phyloP scores from a whole-genome alignment of 1,140 invertebrate species.

The Agrilus planipennis region DNA sequence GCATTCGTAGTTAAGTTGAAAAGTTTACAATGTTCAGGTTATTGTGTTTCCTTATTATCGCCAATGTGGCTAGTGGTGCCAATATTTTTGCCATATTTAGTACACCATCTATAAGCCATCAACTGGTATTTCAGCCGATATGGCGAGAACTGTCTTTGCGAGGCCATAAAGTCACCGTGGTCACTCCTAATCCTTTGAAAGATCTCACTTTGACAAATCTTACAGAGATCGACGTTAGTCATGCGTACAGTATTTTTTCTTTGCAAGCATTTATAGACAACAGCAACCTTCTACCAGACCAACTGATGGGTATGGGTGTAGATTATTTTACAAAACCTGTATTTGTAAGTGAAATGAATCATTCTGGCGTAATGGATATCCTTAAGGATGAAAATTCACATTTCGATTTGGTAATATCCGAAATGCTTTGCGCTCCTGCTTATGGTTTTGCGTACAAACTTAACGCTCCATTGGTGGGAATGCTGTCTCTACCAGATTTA shows the following conservation, averaged over 20 bases:
- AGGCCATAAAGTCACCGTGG: slow-evolving; percentile 25
- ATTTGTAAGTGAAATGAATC: too few species aligned
- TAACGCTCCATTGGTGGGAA: slow-evolving; percentile 25
- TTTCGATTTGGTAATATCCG: slow-evolving; percentile 28
- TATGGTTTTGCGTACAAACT: slow-evolving; percentile 21
- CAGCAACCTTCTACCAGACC: too few species aligned
- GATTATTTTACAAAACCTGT: too few species aligned
- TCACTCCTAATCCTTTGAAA: slow-evolving; percentile 21
- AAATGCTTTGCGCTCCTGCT: slow-evolving; percentile 17
- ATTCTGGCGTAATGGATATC: too few species aligned
- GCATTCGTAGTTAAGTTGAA: too few species aligned
- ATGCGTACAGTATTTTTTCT: too few species aligned
- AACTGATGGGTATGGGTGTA: too few species aligned
- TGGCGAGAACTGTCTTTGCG: slow-evolving; percentile 18
- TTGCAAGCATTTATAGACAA: too few species aligned
- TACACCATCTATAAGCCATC: slow-evolving; percentile 13
- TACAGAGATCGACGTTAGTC: slow-evolving; percentile 15
- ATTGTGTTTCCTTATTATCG: neutral
- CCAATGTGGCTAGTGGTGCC: slow-evolving; percentile 4
- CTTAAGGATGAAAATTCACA: too few species aligned
- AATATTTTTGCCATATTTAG: slow-evolving; percentile 10
- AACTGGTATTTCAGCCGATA: slow-evolving; percentile 9
- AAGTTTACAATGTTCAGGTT: neutral
- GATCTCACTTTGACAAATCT: slow-evolving; percentile 14
- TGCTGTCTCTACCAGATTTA: slow-evolving; percentile 16